Base-by-base conservation (phyloP, 2,888 invertebrate species). In the Camptogramma bilineatum region DNA sequence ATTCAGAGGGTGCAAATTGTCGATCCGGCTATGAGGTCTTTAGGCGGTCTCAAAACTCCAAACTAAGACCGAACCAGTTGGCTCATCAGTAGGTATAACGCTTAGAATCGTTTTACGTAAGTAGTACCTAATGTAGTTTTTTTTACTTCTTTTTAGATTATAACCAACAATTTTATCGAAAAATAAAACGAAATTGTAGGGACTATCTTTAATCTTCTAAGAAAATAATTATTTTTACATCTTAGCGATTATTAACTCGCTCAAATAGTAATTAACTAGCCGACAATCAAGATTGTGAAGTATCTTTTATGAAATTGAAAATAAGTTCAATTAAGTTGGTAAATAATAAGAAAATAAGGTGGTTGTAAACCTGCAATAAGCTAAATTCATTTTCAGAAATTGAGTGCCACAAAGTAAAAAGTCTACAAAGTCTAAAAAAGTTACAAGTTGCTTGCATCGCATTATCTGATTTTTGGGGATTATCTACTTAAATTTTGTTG, bases 311-410 rank as follows among this genome's bases (percentile, higher is more conserved):
- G 10, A 3, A 13, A 39, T 13, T 39, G 13, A 39, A 39, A 13
- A 39, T 39, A 3, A 13, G 34, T 39, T 39, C 13, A 13, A 39
- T 4, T 13, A 13, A 39, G 34, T 39, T 39, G 10, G 2, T 39
- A n/a, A n/a, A n/a, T n/a, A 39, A 39, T 31, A 18, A 50, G 53
- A 39, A 61, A 61, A 60, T 53, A 54, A 19, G 50, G 10, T 39
- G 50, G 16, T 48, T 46, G 28, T 52, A 57, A 53, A 58, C 31
- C 50, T 46, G 18, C 46, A 10, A 42, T 46, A 60, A 68, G 59
- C 64, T 70, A 53, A 74, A 80, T 81, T 77, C 77, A 79, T 77
- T 78, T 80, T 72, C 67, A 64, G 73, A 76, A 78, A 46, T 76
- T 78, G 72, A 76, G 79, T 75, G 73, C 73, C 73, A 78, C 77